These are phyloP conservation scores for Tokudaia muenninki DNA, from an alignment of 2,797 vertebrate species.

Conservation along the genomic window DNA sequence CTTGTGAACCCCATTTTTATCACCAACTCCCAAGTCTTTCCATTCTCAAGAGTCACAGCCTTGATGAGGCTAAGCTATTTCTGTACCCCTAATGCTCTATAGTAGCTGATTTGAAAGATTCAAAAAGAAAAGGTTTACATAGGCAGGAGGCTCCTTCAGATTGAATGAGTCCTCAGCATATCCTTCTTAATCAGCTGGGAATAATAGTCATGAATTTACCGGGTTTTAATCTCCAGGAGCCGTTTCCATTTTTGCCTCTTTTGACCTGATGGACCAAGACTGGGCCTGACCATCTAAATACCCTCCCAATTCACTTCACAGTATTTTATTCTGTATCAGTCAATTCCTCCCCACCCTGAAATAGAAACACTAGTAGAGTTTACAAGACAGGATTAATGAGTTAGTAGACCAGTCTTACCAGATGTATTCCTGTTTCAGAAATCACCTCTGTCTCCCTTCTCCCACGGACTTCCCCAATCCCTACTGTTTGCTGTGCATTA, in stretches of 20 bases:
- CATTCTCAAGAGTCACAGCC: not conserved
- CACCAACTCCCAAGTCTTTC: not conserved
- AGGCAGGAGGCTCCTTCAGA: not conserved
- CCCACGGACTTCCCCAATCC: not conserved
- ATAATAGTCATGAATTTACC: conserved; percentile 22
- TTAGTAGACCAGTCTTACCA: not conserved
- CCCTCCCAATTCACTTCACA: not conserved
- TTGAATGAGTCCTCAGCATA: conserved; percentile 3
- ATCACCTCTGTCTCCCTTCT: not conserved
- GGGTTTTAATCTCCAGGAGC: not conserved
- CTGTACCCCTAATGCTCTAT: not conserved
- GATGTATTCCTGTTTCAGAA: conserved; percentile 63
- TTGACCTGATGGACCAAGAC: not conserved
- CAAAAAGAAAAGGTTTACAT: not conserved
- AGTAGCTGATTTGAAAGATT: conserved; percentile 1
- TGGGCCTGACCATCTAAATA: not conserved
- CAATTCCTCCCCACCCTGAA: not conserved
- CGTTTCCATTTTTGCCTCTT: conserved; percentile 22
- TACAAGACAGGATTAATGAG: not conserved
- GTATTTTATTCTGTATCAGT: not conserved
- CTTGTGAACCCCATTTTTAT: not conserved
- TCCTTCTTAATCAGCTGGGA: not conserved
- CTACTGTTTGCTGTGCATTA: conserved; percentile 22
- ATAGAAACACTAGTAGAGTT: conserved; percentile 5
- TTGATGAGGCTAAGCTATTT: not conserved